Evolutionary conservation across 2,888 invertebrate species (phyloP).

Genomic region (Eupeodes latifasciatus): DNA sequence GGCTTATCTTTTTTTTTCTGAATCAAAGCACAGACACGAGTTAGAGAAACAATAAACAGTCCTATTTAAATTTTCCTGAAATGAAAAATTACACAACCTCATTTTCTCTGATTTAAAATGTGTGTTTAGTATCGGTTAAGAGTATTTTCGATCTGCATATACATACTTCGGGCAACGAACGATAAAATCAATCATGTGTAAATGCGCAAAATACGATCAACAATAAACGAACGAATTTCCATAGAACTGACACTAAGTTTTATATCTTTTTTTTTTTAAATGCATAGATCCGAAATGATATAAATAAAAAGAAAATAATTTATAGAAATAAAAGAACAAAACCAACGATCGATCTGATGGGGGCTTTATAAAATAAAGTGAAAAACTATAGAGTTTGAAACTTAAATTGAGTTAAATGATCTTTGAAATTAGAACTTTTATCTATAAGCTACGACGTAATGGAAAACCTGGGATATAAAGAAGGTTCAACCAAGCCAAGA

Average conservation of each 20-base stretch:
- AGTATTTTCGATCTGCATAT: background rate
- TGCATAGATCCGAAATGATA: slow-evolving; percentile 56
- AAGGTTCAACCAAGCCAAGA: slow-evolving; percentile 84
- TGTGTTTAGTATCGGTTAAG: background rate
- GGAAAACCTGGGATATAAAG: slow-evolving; percentile 89
- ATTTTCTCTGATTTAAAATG: slow-evolving; percentile 1
- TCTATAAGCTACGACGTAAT: slow-evolving; percentile 79
- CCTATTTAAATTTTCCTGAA: background rate
- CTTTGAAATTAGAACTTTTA: slow-evolving; percentile 48
- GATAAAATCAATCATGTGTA: slow-evolving; percentile 47
- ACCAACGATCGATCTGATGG: background rate
- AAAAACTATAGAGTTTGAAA: slow-evolving; percentile 24
- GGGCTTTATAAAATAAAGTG: background rate
- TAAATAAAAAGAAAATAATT: slow-evolving; percentile 16
- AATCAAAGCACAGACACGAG: slow-evolving; percentile 21
- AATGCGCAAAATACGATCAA: slow-evolving; percentile 56
- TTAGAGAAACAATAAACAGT: background rate
- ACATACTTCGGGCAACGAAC: slow-evolving; percentile 9
- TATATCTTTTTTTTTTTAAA: background rate
- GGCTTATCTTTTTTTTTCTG: slow-evolving; percentile 34
- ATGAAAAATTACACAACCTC: slow-evolving; percentile 32
- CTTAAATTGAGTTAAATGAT: slow-evolving; percentile 60
- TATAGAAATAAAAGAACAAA: background rate
- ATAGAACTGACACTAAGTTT: slow-evolving; percentile 17
- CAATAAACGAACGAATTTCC: slow-evolving; percentile 30